phyloP scores from a whole-genome alignment of 2,888 invertebrate genomes.

The Parasteatoda lunata region DNA sequence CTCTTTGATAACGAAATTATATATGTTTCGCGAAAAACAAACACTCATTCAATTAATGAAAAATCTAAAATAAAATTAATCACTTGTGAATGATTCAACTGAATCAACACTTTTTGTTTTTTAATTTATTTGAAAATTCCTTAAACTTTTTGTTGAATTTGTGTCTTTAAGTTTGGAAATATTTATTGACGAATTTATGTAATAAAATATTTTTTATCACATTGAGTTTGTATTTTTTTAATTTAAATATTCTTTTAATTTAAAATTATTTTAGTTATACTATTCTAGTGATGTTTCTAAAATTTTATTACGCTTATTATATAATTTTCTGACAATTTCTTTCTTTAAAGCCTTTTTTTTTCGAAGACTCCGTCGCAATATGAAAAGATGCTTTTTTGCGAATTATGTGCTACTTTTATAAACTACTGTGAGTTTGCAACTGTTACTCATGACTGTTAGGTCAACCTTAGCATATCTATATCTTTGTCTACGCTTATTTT shows the following conservation, averaged over 20 bases:
- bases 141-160: conserved; percentile 35
- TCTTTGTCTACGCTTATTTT: no score
- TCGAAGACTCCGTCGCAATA: no score
- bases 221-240: conserved; percentile 2
- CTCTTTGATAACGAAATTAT: neutral
- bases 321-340: no score
- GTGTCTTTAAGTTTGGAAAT: conserved; percentile 57
- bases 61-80: conserved; percentile 5
- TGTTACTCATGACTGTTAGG: no score
- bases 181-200: conserved; percentile 61
- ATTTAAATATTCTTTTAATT: neutral
- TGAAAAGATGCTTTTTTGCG: no score
- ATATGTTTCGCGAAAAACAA: neutral
- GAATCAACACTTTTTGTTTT: conserved; percentile 55
- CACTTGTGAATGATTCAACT: conserved; percentile 66
- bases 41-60: neutral
- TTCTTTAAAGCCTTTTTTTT: no score
- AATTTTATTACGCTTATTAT: no score
- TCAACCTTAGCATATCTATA: no score
- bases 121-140: conserved; percentile 30
- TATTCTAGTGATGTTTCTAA: no score
- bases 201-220: conserved; percentile 66
- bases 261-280: no score
- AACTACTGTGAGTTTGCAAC: no score
- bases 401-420: no score